Conservation (phyloP, 2,797 vertebrate genomes). For the Gadopsis bispinosus region DNA sequence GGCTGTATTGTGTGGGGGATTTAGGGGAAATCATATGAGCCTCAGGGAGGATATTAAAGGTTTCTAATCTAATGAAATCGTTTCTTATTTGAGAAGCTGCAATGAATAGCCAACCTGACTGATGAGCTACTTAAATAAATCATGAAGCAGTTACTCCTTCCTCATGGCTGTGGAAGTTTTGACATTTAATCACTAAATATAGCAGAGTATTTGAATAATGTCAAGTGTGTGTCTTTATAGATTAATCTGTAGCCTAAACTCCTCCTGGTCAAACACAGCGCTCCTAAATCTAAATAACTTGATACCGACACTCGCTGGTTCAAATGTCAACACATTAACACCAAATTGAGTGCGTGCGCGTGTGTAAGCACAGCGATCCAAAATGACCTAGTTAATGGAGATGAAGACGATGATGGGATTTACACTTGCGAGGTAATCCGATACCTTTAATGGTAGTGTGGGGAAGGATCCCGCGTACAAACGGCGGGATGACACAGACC, state of each 20-base stretch:
- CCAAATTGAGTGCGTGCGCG: slow-evolving; percentile 28
- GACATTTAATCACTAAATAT: slow-evolving; percentile 76
- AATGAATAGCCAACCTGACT: slow-evolving; percentile 48
- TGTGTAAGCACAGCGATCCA: slow-evolving; percentile 47
- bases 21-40: slow-evolving; percentile 23
- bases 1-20: slow-evolving; percentile 24
- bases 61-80: slow-evolving; percentile 52
- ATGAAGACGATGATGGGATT: slow-evolving; percentile 74
- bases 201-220: slow-evolving; percentile 60
- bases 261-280: slow-evolving; percentile 34
- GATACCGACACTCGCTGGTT: slow-evolving; percentile 43
- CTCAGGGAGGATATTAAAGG: slow-evolving; percentile 52
- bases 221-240: slow-evolving; percentile 63
- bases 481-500: slow-evolving; percentile 34
- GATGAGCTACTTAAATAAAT: slow-evolving; percentile 51
- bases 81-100: slow-evolving; percentile 24
- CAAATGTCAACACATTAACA: slow-evolving; percentile 73
- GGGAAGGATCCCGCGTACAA: slow-evolving; percentile 65
- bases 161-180: slow-evolving; percentile 48
- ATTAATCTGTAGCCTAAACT: slow-evolving; percentile 49
- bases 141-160: slow-evolving; percentile 43
- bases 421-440: slow-evolving; percentile 60
- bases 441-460: slow-evolving; percentile 61
- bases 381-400: slow-evolving; percentile 75
- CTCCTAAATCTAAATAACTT: slow-evolving; percentile 45